A percentile compares a stretch with the other conserved stretches of the same genome.
phyloP scores from a whole-genome alignment of 2,113 vertebrate species.

The Nerophis ophidion region DNA sequence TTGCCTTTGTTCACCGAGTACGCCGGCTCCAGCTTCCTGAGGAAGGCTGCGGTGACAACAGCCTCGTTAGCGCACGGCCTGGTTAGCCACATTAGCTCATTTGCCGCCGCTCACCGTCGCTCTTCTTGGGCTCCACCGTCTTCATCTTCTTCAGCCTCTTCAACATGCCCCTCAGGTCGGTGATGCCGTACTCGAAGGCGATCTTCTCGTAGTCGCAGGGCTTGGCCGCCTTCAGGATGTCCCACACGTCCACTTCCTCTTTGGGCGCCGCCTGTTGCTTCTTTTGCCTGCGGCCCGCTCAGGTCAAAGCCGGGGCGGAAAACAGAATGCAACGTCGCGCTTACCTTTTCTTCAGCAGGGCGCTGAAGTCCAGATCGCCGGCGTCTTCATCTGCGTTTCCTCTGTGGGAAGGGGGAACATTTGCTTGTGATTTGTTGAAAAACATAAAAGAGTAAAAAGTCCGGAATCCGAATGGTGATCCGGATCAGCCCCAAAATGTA shows the following conservation, averaged over 20 bases:
- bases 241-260: conserved; percentile 80
- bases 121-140: conserved; percentile 79
- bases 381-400: conserved; percentile 71
- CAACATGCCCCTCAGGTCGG: conserved; percentile 87
- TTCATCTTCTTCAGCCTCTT: conserved; percentile 83
- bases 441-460: too few relatives aligned
- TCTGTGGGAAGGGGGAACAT: conserved; percentile 43
- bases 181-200: conserved; percentile 88
- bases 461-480: too few relatives aligned
- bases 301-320: neutral
- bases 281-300: conserved; percentile 52
- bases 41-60: conserved; percentile 71
- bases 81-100: neutral
- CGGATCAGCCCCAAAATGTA: too few relatives aligned
- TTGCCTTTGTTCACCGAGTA: conserved; percentile 84
- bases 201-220: conserved; percentile 90
- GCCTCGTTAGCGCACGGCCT: conserved; percentile 4
- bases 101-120: conserved; percentile 71
- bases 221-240: conserved; percentile 82
- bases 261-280: conserved; percentile 58
- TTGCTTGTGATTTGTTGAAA: too few relatives aligned
- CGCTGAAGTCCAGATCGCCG: conserved; percentile 86
- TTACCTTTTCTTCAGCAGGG: conserved; percentile 86
- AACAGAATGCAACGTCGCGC: too few relatives aligned
- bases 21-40: conserved; percentile 76